Evolutionary conservation across 2,113 vertebrate genomes (phyloP).

Genomic region (Capreolus pygargus): DNA sequence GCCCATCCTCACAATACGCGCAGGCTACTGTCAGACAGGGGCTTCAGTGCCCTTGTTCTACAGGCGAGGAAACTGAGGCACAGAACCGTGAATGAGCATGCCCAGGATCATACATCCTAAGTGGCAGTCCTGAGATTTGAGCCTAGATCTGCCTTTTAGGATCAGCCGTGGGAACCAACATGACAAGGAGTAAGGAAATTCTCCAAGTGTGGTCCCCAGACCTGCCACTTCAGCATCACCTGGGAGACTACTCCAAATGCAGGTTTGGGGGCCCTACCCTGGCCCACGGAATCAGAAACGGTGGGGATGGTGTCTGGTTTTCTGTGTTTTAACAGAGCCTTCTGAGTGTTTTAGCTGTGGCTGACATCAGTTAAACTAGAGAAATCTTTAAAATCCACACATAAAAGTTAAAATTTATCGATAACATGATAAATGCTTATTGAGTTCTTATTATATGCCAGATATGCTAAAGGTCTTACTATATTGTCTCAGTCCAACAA

Average conservation of each 20-base stretch:
- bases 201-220: not conserved
- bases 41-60: not conserved
- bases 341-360: not conserved
- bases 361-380: not conserved
- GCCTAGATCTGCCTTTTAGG: not conserved
- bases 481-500: not conserved
- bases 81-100: not conserved
- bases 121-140: not conserved
- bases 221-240: not conserved
- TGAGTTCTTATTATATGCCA: not conserved
- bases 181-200: not conserved
- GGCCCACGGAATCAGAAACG: not conserved
- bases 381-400: not conserved
- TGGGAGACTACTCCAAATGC: not conserved
- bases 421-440: not conserved
- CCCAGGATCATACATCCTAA: not conserved
- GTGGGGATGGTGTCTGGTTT: fast-evolving
- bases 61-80: not conserved
- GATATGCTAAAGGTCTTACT: not conserved
- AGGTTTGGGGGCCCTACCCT: not conserved
- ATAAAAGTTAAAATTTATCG: not conserved
- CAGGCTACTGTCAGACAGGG: not conserved
- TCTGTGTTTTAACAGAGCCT: not conserved
- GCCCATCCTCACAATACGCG: fast-evolving
- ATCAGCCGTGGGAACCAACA: not conserved